Base-by-base conservation (phyloP, 2,888 invertebrate genomes). In the Incurvaria masculella region DNA sequence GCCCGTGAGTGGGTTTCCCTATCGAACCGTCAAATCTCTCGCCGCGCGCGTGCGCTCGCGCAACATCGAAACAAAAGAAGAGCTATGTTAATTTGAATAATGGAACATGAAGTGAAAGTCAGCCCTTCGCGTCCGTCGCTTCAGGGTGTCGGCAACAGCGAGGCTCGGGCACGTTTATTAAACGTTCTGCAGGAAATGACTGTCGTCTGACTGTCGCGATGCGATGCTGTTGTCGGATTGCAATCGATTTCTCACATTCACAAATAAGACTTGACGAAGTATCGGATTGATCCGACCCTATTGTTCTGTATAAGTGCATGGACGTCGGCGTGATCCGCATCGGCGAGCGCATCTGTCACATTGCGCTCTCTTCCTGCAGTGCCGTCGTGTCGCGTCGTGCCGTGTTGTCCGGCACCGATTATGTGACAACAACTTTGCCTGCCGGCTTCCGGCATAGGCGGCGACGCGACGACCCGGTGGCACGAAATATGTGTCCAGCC, bases 41-140 rank as follows among this genome's bases (percentile, higher is more conserved):
- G 33, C 19, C 45, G 45, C 20, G 2, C 18, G 16, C 20, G 39
- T 33, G 16, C 39, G 33, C 48, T 21, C 42, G 19, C 41, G 49
- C 39, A 14, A 51, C 55, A 50, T 53, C 54, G 44, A 42, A 54
- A 57, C 59, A 58, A 57, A 58, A 57, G 57, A 56, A 57, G 55
- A 55, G 55, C 47, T 42, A 33, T 33, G 49, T 51, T 50, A 47
- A 48, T 52, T 55, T 55, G 53, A 56, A 54, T 55, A 55, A 55
- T 54, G 53, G 40, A 39, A 42, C 40, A 46, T 41, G 45, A 38
- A 55, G 59, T 54, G 58, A 59, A 59, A 59, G 59, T 57, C 40
- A 52, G 53, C 49, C 55, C 53, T 52, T 49, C 49, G 44, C 21
- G 41, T 38, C 23, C 18, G 45, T 41, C 43, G 46, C 46, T 49